A percentile compares a stretch with the other conserved stretches of the same genome.
phyloP scores from a whole-genome alignment of 2,888 invertebrate species.

The Cecidostiba fungosa region DNA sequence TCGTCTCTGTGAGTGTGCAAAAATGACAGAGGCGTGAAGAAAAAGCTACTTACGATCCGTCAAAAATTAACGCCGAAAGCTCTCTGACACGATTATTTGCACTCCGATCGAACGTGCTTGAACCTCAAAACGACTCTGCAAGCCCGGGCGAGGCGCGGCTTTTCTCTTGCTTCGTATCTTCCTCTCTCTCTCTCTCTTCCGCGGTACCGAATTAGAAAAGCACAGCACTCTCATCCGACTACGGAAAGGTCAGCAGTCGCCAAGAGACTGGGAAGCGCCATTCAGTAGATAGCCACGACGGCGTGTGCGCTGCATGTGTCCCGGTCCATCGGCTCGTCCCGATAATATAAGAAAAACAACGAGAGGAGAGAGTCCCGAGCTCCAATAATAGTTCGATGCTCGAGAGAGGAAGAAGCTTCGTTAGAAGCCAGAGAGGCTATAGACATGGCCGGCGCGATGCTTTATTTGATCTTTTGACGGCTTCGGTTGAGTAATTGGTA shows the following conservation, averaged over 20 bases:
- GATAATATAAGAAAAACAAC: constrained; percentile 47
- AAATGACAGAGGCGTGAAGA: background rate
- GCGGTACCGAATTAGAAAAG: constrained; percentile 59
- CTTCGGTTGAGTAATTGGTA: background rate
- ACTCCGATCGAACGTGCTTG: background rate
- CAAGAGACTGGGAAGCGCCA: constrained; percentile 67
- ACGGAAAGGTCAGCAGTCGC: constrained; percentile 78
- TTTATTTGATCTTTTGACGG: background rate
- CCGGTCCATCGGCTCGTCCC: constrained; percentile 10
- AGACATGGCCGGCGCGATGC: background rate
- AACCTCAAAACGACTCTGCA: constrained; percentile 20
- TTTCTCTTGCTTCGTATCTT: constrained; percentile 16
- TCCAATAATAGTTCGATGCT: constrained; percentile 43
- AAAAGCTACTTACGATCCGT: constrained; percentile 3
- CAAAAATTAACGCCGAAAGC: background rate
- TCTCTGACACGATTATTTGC: background rate
- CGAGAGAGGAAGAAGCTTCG: background rate
- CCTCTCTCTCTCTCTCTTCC: constrained; percentile 19
- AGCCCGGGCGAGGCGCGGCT: constrained; percentile 5
- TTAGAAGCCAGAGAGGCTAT: background rate
- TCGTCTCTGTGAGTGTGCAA: background rate
- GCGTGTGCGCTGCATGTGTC: background rate
- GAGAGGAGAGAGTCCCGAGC: background rate
- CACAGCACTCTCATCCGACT: constrained; percentile 50
- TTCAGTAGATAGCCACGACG: constrained; percentile 1